Conservation (phyloP, 2,113 vertebrate species). For the Sebastes fasciatus region DNA sequence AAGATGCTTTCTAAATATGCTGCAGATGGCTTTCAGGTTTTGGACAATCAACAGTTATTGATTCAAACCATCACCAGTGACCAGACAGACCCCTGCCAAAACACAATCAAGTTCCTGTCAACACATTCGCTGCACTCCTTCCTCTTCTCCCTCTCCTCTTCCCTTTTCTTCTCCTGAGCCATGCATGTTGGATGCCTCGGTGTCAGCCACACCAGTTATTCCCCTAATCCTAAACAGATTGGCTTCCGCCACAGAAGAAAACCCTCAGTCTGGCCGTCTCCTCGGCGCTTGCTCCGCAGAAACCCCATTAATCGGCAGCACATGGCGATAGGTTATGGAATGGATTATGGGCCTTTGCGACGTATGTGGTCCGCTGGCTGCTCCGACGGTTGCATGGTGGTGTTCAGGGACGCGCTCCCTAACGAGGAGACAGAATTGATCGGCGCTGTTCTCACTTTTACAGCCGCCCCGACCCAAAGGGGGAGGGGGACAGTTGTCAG, state of each 20-base stretch:
- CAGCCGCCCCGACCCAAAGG: slow-evolving; percentile 54
- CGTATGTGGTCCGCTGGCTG: slow-evolving; percentile 82
- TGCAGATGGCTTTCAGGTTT: slow-evolving; percentile 49
- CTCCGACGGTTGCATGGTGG: slow-evolving; percentile 61
- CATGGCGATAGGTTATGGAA: slow-evolving; percentile 85
- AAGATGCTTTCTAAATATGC: slow-evolving; percentile 31
- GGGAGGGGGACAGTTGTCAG: slow-evolving; percentile 78
- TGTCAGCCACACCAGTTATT: slow-evolving; percentile 84
- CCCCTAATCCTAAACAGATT: slow-evolving; percentile 87
- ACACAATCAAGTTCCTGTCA: slow-evolving; percentile 75
- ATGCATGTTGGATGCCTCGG: slow-evolving; percentile 76
- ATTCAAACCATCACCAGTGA: slow-evolving; percentile 63
- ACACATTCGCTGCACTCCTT: slow-evolving; percentile 54
- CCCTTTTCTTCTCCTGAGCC: slow-evolving; percentile 40
- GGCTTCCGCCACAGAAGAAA: slow-evolving; percentile 82
- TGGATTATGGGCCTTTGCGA: slow-evolving; percentile 80
- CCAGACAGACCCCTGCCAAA: slow-evolving; percentile 59
- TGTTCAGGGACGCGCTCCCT: slow-evolving; percentile 77
- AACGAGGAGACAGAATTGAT: slow-evolving; percentile 74
- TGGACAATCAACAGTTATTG: slow-evolving; percentile 54
- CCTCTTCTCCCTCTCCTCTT: slow-evolving; percentile 39
- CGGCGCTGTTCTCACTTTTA: slow-evolving; percentile 78
- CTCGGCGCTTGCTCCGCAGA: slow-evolving; percentile 78
- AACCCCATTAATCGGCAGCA: slow-evolving; percentile 84
- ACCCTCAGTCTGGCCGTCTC: slow-evolving; percentile 82